Conservation (phyloP, 2,113 vertebrate species). For the Halcyon senegalensis region DNA sequence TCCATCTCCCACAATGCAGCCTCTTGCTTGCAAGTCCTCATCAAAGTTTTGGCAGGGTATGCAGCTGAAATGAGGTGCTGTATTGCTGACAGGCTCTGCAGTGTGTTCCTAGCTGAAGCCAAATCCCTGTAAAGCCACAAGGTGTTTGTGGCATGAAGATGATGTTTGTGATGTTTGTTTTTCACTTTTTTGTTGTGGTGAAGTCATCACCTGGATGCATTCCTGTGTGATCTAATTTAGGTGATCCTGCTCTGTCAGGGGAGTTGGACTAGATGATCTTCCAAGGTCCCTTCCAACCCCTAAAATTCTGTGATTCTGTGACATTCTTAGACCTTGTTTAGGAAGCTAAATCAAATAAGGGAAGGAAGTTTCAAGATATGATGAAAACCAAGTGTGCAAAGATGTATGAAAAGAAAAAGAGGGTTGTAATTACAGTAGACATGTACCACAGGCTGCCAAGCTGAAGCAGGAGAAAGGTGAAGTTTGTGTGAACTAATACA, state of each 20-base stretch:
- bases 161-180: neutral
- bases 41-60: neutral
- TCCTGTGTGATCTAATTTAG: too few species aligned
- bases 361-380: neutral
- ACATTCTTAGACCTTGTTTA: neutral
- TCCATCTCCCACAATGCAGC: neutral
- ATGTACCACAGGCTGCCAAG: neutral
- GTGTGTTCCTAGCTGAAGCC: neutral
- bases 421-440: neutral
- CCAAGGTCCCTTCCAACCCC: too few species aligned
- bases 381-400: neutral
- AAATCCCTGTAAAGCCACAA: neutral
- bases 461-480: neutral
- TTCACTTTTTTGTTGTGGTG: neutral
- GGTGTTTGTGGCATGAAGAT: neutral
- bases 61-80: neutral
- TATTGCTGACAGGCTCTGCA: neutral
- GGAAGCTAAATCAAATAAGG: neutral
- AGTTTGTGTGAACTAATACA: neutral
- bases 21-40: neutral
- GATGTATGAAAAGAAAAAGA: neutral
- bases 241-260: too few species aligned
- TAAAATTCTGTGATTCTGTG: neutral
- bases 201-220: too few species aligned
- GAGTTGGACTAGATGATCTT: too few species aligned